Base-by-base conservation (phyloP, 2,113 vertebrate genomes). In the Channa argus region DNA sequence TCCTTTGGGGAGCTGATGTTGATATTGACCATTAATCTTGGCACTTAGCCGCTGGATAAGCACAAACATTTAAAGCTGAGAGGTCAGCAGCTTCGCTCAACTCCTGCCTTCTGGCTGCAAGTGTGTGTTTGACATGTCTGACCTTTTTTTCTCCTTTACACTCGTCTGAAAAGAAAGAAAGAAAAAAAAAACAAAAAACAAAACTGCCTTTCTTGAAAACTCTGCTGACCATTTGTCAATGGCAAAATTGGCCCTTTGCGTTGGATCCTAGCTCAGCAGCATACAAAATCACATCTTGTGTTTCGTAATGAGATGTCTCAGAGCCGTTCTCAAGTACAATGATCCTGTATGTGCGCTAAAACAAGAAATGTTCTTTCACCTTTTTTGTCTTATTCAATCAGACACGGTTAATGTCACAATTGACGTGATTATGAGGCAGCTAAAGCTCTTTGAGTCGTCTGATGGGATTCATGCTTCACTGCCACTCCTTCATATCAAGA, bases 221-320 rank as follows among this genome's bases (percentile, higher is more conserved):
- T 14, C 24, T 0, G 39, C 63, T 75, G 41, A 77, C 50, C 38
- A 39, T 78, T 63, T 11, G 45, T 77, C 46, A 38, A 24, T 10
- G 10, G 61, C 44, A 59, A 81, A 82, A 86, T 58, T 78, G 71
- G 34, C 54, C 50, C 72, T 76, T 63, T 65, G 45, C 6, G 2
- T 84, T 71, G 63, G 71, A 80, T 82, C 71, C 43, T 71, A 70
- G 72, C 68, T 56, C 77, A 74, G 77, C 66, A n/a, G 73, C 49
- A 15, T 58, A 62, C 70, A 60, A 51, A 52, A 80, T 85, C 84
- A 61, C 71, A 63, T 71, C 71, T 65, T 49, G 79, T 74, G 71
- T 69, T 73, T 73, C 62, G 54, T 83, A 86, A 90, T 71, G 70
- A 85, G 84, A 81, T 8, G 77, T 82, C 77, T 82, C 74, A 34